A percentile compares a stretch with the other conserved stretches of the same genome.
These are phyloP conservation scores for Sarcoramphus papa DNA, from an alignment of 2,797 vertebrate genomes.

Conservation along the genomic window DNA sequence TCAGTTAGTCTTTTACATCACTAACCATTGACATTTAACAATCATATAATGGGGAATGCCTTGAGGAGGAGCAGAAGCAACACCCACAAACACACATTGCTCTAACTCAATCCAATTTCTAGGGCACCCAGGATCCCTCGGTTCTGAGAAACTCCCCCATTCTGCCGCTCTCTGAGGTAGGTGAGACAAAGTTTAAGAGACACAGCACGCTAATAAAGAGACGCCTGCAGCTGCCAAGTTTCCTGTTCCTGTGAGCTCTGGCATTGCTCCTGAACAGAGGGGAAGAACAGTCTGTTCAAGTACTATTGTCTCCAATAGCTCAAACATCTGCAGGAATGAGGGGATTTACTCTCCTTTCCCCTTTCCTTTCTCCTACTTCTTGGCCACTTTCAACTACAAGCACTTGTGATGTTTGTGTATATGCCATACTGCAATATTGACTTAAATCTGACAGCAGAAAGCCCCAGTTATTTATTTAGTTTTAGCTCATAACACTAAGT, in stretches of 20 bases:
- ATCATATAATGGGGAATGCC: fast-evolving
- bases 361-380: not conserved
- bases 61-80: not conserved
- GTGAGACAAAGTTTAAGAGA: not conserved
- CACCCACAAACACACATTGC: fast-evolving
- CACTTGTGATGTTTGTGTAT: not conserved
- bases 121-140: not conserved
- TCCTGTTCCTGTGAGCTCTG: not conserved
- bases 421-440: not conserved
- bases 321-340: not conserved
- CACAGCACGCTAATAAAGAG: not conserved
- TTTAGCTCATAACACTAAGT: not conserved
- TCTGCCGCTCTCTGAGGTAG: not conserved
- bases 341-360: not conserved
- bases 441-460: not conserved
- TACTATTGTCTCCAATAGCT: not conserved
- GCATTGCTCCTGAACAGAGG: not conserved
- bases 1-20: not conserved
- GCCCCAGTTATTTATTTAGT: not conserved
- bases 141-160: not conserved
- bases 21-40: not conserved
- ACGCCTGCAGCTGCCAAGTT: not conserved
- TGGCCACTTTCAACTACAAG: not conserved
- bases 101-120: not conserved
- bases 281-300: not conserved